Conservation (phyloP, 1,140 invertebrate species). For the Monochamus saltuarius region DNA sequence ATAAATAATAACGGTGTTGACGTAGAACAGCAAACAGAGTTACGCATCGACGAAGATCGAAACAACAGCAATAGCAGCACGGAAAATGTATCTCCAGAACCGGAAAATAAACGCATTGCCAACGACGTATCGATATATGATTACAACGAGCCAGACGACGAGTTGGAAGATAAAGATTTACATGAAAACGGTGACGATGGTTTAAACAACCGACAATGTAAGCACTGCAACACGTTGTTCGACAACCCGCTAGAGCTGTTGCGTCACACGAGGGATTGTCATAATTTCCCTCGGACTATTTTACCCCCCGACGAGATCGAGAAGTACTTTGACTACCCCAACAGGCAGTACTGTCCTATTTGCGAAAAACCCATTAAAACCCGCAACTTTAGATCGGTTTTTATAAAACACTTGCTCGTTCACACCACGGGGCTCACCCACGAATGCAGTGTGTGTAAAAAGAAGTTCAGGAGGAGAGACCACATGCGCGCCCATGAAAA, state of each 20-base stretch:
- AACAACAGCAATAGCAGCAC: slow-evolving; percentile 6
- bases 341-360: slow-evolving; percentile 33
- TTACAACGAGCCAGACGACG: slow-evolving; percentile 10
- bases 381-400: slow-evolving; percentile 25
- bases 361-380: slow-evolving; percentile 29
- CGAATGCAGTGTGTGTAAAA: slow-evolving; percentile 33
- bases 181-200: neutral
- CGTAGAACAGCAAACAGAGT: neutral
- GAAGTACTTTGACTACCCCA: slow-evolving; percentile 22
- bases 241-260: slow-evolving; percentile 29
- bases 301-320: slow-evolving; percentile 28
- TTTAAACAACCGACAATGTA: slow-evolving; percentile 8
- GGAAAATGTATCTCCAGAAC: slow-evolving; percentile 1
- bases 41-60: neutral
- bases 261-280: slow-evolving; percentile 30
- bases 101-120: neutral
- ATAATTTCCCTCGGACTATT: slow-evolving; percentile 25
- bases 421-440: slow-evolving; percentile 26
- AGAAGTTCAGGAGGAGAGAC: slow-evolving; percentile 35
- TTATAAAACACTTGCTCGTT: slow-evolving; percentile 34
- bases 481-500: slow-evolving; percentile 34
- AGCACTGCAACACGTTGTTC: slow-evolving; percentile 25
- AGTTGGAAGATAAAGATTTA: neutral
- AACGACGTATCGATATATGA: slow-evolving; percentile 17
- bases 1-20: neutral